Base-by-base conservation (phyloP, 2,888 invertebrate genomes). In the Drosophila mimetica region DNA sequence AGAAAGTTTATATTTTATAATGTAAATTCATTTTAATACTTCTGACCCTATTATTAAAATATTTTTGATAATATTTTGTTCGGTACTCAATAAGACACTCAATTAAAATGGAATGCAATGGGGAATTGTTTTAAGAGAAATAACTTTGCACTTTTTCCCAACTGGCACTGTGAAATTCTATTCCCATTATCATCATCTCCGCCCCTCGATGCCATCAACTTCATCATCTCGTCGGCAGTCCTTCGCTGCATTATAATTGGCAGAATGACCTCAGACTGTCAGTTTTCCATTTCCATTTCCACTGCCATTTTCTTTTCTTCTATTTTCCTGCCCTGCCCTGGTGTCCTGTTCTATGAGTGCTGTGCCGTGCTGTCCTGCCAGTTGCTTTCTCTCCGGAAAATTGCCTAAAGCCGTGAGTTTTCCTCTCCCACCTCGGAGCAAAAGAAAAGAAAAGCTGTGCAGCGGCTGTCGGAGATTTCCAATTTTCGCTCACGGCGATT, bases 181-280 rank as follows among this genome's bases (percentile, higher is more conserved):
- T 25, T 36, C 16, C 36, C 14, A 51, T 51, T 51, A 51, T 51
- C 36, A 16, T 51, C 50, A 37, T 22, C 36, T 36, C 47, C 28
- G 4, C 13, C 16, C 16, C 16, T 16, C 13, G 46, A 7, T 30
- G 46, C 18, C 46, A 7, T 25, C 36, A 37, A 51, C 34, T 36
- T 51, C 48, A 32, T 47, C 47, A 48, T 48, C 30, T 11, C 48
- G 18, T 20, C 20, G n/a, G 30, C 54, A 55, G 25, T 36, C 34
- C 54, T 52, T 25, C 36, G 2, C 25, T 53, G 59, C 28, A 58
- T 58, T 57, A 16, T 57, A 58, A 57, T 57, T 57, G 57, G 37
- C 57, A 57, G 57, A 59, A 58, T 57, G 57, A 57, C 57, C 57
- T 57, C 59, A 36, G 28, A 25, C 57, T 58, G 59, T 16, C 57